These are phyloP conservation scores for Nomada fucata DNA, from an alignment of 2,888 invertebrate species.

Conservation along the genomic window DNA sequence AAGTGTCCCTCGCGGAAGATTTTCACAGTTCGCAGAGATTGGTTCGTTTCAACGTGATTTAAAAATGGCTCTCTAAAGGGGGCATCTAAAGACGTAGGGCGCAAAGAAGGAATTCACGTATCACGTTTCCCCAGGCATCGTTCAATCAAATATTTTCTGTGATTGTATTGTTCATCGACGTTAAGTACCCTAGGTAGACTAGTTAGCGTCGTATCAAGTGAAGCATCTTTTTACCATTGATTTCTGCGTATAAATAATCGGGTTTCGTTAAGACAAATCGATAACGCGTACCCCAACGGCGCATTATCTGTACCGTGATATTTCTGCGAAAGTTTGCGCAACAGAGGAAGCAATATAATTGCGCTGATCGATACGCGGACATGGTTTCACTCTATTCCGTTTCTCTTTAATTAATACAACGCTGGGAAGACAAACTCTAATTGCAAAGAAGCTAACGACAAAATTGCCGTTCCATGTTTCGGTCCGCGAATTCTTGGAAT, in stretches of 20 bases:
- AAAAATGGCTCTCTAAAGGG: not conserved
- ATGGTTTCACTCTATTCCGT: not conserved
- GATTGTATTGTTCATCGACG: not conserved
- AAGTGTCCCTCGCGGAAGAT: conserved; percentile 19
- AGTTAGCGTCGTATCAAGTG: conserved; percentile 3
- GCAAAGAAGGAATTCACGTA: conserved; percentile 1
- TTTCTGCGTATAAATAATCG: conserved; percentile 29
- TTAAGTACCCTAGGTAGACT: conserved; percentile 9
- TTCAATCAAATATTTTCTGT: conserved; percentile 5
- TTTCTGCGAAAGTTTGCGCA: not conserved
- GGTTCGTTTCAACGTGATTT: not conserved
- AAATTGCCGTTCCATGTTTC: not conserved
- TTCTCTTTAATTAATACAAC: not conserved
- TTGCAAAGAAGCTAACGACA: not conserved
- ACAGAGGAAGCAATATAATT: not conserved
- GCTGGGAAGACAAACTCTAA: conserved; percentile 15
- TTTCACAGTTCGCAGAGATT: conserved; percentile 3
- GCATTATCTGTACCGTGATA: not conserved
- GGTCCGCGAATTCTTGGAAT: not conserved
- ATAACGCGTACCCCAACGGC: not conserved
- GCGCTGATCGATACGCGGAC: not conserved
- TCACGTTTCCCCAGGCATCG: conserved; percentile 14
- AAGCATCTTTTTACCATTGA: conserved; percentile 13
- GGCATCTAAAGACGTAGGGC: not conserved
- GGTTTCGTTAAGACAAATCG: conserved; percentile 2